Base-by-base conservation (phyloP, 2,797 vertebrate genomes). In the Taenioides sp. region DNA sequence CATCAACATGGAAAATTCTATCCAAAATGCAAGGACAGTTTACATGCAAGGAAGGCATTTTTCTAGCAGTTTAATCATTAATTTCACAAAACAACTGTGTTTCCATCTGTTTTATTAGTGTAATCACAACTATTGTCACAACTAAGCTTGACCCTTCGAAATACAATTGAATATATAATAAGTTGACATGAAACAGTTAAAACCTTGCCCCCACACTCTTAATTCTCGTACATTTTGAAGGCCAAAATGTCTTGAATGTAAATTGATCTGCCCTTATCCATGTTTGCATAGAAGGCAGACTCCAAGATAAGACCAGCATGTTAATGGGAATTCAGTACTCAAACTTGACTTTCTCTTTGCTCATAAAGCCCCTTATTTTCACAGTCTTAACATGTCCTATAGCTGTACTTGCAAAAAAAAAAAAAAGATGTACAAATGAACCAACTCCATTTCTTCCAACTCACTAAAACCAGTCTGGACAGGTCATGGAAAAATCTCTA, bases 191-290 rank as follows among this genome's bases (percentile, higher is more conserved):
- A 27, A 17, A 27, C 57, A 59, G 17, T 20, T 34, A 10, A 7
- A 61, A 37, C 10, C 18, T 61, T 61, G 9, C 31, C 1, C 60
- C 5, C 5, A 28, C 5, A 2, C 27, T 59, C 7, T 62, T 62
- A 11, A 62, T 16, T 62, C 20, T 37, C 31, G 3, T 9, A 34
- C 7, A 62, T 37, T 37, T 61, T 11, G 17, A 34, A 62, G 31
- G 18, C 7, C 31, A 37, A 62, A 60, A 37, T 62, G 60, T 62
- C 60, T 62, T n/a, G 31, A 62, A 34, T 37, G 60, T 62, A 31
- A 61, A 61, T 2, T 20, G 28, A 34, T 31, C 20, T 7, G 4
- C 25, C 27, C 55, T 58, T 27, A 16, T 60, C 58, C 11, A 37
- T 62, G 60, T 62, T 62, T 62, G 28, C 60, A n/a, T n/a, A 62